phyloP scores from a whole-genome alignment of 37 sponge, comb jelly and placozoan species.

The Oopsacas minuta region DNA sequence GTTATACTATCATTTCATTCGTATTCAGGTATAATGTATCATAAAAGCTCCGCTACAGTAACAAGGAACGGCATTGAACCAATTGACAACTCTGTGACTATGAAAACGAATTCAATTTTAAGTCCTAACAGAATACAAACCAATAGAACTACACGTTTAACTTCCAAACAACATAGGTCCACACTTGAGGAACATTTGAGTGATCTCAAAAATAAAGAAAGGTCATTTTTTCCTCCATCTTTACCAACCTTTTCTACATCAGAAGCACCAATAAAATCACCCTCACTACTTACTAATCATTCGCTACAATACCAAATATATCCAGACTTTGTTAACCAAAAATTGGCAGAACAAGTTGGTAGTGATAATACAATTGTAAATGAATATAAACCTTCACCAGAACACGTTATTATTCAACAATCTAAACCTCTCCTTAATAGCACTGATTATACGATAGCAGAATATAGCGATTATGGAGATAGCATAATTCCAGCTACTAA shows the following conservation, averaged over 20 bases:
- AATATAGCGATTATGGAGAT: too few species aligned
- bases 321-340: not conserved
- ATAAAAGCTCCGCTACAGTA: slow-evolving; percentile 1
- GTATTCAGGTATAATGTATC: not conserved
- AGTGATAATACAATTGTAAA: too few species aligned
- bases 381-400: too few species aligned
- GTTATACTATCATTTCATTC: too few species aligned
- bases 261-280: not conserved
- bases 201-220: not conserved
- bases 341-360: too few species aligned
- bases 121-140: not conserved
- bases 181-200: not conserved
- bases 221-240: not conserved
- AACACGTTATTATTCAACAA: too few species aligned
- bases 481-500: too few species aligned
- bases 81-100: not conserved
- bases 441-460: too few species aligned
- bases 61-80: not conserved
- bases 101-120: not conserved
- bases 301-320: not conserved
- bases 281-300: not conserved
- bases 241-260: not conserved
- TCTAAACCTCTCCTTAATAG: too few species aligned
- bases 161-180: not conserved
- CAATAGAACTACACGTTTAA: not conserved